Conservation (phyloP, 2,888 invertebrate genomes). For the Drosophila subsilvestris region DNA sequence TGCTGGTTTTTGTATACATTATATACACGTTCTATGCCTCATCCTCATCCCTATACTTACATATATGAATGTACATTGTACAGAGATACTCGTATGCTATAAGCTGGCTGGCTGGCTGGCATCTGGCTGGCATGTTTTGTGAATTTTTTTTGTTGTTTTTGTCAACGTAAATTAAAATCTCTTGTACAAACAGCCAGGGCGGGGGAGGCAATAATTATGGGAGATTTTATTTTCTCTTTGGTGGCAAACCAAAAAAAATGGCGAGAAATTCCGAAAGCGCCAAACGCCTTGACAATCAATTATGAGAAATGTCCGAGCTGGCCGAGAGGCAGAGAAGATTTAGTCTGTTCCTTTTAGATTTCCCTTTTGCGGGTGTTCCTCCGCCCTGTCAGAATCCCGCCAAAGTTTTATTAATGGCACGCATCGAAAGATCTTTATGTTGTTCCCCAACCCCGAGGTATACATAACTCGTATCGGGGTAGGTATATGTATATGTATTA, state of each 20-base stretch:
- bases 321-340: slow-evolving; percentile 41
- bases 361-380: background rate
- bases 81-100: slow-evolving; percentile 17
- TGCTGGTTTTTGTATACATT: slow-evolving; percentile 38
- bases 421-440: slow-evolving; percentile 45
- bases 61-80: background rate
- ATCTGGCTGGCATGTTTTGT: slow-evolving; percentile 32
- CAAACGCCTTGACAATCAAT: slow-evolving; percentile 74
- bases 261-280: slow-evolving; percentile 40
- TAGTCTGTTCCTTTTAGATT: slow-evolving; percentile 26
- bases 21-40: slow-evolving; percentile 32
- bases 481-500: too few species aligned
- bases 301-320: slow-evolving; percentile 54
- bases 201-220: slow-evolving; percentile 62
- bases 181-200: slow-evolving; percentile 31
- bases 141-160: slow-evolving; percentile 61
- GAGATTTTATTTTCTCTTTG: slow-evolving; percentile 47
- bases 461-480: slow-evolving; percentile 20
- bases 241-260: background rate
- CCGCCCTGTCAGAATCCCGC: slow-evolving; percentile 6
- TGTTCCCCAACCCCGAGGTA: slow-evolving; percentile 43
- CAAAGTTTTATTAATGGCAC: slow-evolving; percentile 47
- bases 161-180: slow-evolving; percentile 49
- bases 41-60: background rate
- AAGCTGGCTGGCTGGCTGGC: slow-evolving; percentile 29